Percentiles rank a stretch among this genome's conserved stretches.
Conservation (phyloP, 2,888 invertebrate genomes). For the Scaptomyza tumidula region DNA sequence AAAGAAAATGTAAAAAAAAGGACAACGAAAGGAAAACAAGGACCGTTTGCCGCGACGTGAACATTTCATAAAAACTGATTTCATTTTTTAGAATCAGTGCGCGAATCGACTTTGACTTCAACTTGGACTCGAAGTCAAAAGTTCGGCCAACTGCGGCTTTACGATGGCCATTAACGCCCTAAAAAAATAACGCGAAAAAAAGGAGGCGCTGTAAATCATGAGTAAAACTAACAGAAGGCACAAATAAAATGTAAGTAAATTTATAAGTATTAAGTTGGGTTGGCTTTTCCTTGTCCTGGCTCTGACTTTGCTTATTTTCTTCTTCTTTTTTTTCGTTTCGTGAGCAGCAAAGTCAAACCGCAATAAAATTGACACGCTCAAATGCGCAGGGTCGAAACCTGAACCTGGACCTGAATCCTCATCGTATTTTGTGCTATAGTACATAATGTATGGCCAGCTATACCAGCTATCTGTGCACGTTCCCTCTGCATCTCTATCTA, state of each 20-base stretch:
- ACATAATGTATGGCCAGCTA: conserved; percentile 63
- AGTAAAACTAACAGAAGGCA: conserved; percentile 3
- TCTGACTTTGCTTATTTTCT: conserved; percentile 9
- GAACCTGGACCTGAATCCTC: conserved; percentile 1
- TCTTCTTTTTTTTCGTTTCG: not conserved
- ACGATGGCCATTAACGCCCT: conserved; percentile 71
- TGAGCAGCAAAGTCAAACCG: conserved; percentile 75
- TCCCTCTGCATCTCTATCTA: conserved; percentile 11
- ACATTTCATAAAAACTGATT: conserved; percentile 80
- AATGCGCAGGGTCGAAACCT: conserved; percentile 69
- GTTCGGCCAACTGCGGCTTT: conserved; percentile 65
- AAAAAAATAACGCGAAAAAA: conserved; percentile 78
- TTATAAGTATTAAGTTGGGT: not conserved
- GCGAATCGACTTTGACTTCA: conserved; percentile 55
- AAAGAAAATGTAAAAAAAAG: conserved; percentile 31
- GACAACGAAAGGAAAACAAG: conserved; percentile 27
- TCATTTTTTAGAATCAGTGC: conserved; percentile 83
- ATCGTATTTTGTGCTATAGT: conserved; percentile 14
- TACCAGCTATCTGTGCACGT: conserved; percentile 4
- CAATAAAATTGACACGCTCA: conserved; percentile 74
- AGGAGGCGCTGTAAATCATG: conserved; percentile 76
- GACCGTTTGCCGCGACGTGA: conserved; percentile 25
- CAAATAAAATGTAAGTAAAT: not conserved
- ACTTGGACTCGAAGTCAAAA: conserved; percentile 29
- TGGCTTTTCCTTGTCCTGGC: conserved; percentile 26